phyloP scores from a whole-genome alignment of 2,113 vertebrate genomes.

The Pungitius pungitius region DNA sequence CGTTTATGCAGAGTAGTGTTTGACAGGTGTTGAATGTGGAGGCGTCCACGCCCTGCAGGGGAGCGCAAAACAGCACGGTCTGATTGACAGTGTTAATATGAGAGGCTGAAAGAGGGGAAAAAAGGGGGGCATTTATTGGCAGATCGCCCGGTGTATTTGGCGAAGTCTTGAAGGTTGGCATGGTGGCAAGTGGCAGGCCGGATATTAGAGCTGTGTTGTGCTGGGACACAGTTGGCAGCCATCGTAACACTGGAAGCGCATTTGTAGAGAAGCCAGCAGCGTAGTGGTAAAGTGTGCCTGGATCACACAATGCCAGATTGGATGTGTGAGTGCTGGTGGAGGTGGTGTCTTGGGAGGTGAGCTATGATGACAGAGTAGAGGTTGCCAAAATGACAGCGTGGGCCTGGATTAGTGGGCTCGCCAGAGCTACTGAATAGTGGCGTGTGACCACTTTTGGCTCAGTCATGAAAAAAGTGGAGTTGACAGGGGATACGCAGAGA shows the following conservation, averaged over 20 bases:
- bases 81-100: slow-evolving; percentile 83
- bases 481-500: slow-evolving; percentile 73
- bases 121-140: slow-evolving; percentile 66
- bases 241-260: slow-evolving; percentile 56
- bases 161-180: slow-evolving; percentile 69
- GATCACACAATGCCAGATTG: slow-evolving; percentile 78
- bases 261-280: slow-evolving; percentile 69
- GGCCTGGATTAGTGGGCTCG: slow-evolving; percentile 66
- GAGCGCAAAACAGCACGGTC: slow-evolving; percentile 65
- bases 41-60: slow-evolving; percentile 67
- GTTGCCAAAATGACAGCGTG: slow-evolving; percentile 77
- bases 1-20: slow-evolving; percentile 43
- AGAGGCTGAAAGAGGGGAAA: slow-evolving; percentile 53
- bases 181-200: slow-evolving; percentile 73
- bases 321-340: slow-evolving; percentile 60
- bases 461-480: slow-evolving; percentile 64
- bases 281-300: slow-evolving; percentile 69
- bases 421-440: slow-evolving; percentile 69
- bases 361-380: slow-evolving; percentile 70
- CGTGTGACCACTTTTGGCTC: slow-evolving; percentile 72
- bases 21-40: slow-evolving; percentile 81
- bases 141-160: slow-evolving; percentile 67
- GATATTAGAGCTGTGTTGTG: slow-evolving; percentile 73
- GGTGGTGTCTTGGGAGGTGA: slow-evolving; percentile 69
- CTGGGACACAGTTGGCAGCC: slow-evolving; percentile 73